phyloP scores from a whole-genome alignment of 2,888 invertebrate genomes.

The Camponotus fellah region DNA sequence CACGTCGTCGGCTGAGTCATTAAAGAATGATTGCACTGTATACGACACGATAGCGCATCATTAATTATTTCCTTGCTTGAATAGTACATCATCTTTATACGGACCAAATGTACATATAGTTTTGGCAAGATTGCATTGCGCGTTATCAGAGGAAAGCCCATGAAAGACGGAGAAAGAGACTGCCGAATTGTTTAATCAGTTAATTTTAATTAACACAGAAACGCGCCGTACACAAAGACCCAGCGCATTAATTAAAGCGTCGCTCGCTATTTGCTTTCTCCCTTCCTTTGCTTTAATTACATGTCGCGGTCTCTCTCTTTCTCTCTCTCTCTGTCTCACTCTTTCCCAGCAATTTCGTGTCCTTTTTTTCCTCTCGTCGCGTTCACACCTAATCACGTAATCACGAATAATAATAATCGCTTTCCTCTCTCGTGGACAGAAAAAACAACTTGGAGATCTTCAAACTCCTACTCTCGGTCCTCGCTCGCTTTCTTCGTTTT shows the following conservation, averaged over 20 bases:
- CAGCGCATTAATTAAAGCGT: constrained; percentile 54
- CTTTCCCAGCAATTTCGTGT: neutral
- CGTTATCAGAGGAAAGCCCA: neutral
- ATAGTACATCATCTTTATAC: constrained; percentile 45
- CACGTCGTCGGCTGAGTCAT: constrained; percentile 67
- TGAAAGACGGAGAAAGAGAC: neutral
- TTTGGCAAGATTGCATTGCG: constrained; percentile 1
- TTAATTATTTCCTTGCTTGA: constrained; percentile 68
- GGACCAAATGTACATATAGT: neutral
- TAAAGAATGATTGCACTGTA: constrained; percentile 67
- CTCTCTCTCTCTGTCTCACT: neutral
- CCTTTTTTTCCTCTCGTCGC: neutral
- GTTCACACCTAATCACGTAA: constrained; percentile 14
- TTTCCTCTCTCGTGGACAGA: constrained; percentile 6
- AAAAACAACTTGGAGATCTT: constrained; percentile 38
- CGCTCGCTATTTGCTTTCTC: constrained; percentile 48
- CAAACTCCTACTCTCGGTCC: constrained; percentile 30
- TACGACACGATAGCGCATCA: constrained; percentile 60
- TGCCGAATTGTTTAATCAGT: constrained; percentile 51
- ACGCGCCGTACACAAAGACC: constrained; percentile 35
- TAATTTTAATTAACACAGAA: constrained; percentile 56
- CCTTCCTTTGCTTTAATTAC: constrained; percentile 42
- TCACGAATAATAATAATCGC: constrained; percentile 42
- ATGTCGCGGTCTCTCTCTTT: constrained; percentile 26
- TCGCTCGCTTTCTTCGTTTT: constrained; percentile 45